Conservation (phyloP, 1,140 invertebrate genomes). For the Drosophila mayri region DNA sequence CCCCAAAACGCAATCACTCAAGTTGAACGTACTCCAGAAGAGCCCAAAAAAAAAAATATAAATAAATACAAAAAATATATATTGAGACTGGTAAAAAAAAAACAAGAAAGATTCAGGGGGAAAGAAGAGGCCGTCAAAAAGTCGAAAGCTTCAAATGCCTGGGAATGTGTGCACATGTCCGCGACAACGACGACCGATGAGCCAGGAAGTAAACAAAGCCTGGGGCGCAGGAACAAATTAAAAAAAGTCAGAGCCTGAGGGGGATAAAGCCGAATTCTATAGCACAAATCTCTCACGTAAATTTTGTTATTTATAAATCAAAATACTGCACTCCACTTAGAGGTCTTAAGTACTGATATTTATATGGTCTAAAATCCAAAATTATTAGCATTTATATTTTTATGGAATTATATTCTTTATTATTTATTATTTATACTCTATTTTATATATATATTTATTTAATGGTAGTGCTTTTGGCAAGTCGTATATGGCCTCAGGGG, state of each 20-base stretch:
- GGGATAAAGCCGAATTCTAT: conserved; percentile 1
- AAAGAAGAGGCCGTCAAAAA: conserved; percentile 26
- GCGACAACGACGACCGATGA: conserved; percentile 56
- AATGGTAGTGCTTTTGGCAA: background rate
- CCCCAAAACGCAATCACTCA: conserved; percentile 73
- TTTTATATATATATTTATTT: background rate
- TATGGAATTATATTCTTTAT: background rate
- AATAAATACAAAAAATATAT: conserved; percentile 12
- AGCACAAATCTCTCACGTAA: background rate
- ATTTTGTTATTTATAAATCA: background rate
- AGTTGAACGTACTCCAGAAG: conserved; percentile 77
- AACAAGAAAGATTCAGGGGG: conserved; percentile 8
- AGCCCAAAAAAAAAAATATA: conserved; percentile 15
- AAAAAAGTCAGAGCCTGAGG: background rate
- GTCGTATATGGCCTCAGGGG: conserved; percentile 11
- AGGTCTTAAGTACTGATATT: too few relatives aligned
- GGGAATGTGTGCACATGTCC: conserved; percentile 70
- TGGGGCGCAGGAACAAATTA: conserved; percentile 31
- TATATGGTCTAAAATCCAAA: too few relatives aligned
- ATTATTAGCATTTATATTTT: too few relatives aligned
- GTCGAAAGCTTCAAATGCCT: conserved; percentile 63
- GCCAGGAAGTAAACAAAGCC: conserved; percentile 78
- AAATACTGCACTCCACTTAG: too few relatives aligned
- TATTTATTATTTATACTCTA: background rate
- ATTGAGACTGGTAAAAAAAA: conserved; percentile 20